Conservation (phyloP, 1,140 invertebrate species). For the Penaeus indicus region DNA sequence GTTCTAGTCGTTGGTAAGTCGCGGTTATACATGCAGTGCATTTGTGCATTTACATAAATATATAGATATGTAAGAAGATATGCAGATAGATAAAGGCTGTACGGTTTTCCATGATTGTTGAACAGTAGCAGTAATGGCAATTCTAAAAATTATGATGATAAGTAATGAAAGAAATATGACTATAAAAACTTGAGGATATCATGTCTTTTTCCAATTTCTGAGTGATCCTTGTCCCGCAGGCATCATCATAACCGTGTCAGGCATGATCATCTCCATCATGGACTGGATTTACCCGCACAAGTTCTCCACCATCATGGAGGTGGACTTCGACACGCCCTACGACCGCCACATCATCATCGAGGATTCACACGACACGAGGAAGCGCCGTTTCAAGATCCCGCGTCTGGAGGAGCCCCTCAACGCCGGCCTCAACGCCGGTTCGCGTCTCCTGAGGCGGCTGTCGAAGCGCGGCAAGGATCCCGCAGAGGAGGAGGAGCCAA, state of each 20-base stretch:
- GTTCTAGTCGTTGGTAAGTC: slow-evolving; percentile 85
- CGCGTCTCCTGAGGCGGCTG: slow-evolving; percentile 72
- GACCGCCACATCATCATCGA: slow-evolving; percentile 92
- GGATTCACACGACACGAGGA: slow-evolving; percentile 84
- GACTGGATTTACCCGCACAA: slow-evolving; percentile 90
- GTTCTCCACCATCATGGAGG: slow-evolving; percentile 92
- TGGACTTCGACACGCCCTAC: slow-evolving; percentile 94
- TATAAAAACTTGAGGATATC: too few species aligned
- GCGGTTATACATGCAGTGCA: too few species aligned
- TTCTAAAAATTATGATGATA: neutral
- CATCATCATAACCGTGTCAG: slow-evolving; percentile 80
- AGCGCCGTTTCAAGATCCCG: slow-evolving; percentile 75
- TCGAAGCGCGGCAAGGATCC: slow-evolving; percentile 72
- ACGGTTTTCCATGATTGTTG: neutral
- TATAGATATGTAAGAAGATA: too few species aligned
- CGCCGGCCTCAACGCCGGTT: slow-evolving; percentile 72
- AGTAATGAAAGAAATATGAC: slow-evolving; percentile 13
- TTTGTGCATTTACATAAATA: too few species aligned
- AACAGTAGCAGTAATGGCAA: neutral
- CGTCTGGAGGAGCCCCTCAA: slow-evolving; percentile 76
- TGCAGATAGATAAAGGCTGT: neutral
- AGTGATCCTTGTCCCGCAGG: slow-evolving; percentile 74
- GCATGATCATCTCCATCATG: slow-evolving; percentile 82
- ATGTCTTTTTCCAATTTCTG: neutral
- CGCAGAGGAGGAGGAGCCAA: slow-evolving; percentile 63